Percentiles rank a stretch among this genome's conserved stretches.
phyloP scores from a whole-genome alignment of 2,888 invertebrate genomes.

The Ferrisia virgata region DNA sequence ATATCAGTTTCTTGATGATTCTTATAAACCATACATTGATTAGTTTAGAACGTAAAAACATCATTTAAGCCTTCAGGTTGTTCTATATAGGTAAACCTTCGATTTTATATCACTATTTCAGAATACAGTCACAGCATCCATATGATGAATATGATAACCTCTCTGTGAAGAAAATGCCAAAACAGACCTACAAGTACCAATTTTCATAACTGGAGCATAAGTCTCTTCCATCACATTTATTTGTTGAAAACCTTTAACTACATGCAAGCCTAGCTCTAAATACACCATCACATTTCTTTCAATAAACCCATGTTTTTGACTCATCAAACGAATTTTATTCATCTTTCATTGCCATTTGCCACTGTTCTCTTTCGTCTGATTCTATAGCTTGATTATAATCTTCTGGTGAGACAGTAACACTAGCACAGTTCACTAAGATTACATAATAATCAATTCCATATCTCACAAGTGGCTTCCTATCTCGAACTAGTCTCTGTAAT shows the following conservation, averaged over 20 bases:
- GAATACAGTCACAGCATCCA: constrained; percentile 48
- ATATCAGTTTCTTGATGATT: constrained; percentile 49
- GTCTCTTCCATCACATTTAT: neutral
- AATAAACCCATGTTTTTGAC: no score
- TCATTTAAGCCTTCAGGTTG: constrained; percentile 48
- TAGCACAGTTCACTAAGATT: neutral
- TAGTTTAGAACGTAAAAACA: constrained; percentile 48
- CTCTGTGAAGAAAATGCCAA: constrained; percentile 46
- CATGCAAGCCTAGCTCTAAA: no score
- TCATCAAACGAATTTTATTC: no score
- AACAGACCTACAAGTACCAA: constrained; percentile 35
- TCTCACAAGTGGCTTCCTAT: neutral
- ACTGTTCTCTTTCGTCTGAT: no score
- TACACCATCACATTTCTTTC: no score
- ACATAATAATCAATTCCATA: neutral
- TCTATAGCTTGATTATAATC: neutral
- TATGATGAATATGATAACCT: constrained; percentile 47
- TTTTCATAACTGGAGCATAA: neutral
- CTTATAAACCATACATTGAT: constrained; percentile 49
- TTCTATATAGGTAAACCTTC: constrained; percentile 48
- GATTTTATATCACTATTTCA: constrained; percentile 35
- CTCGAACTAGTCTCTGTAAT: neutral
- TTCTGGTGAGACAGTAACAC: neutral
- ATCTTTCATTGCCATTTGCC: no score
- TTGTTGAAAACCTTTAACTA: no score